A percentile compares a stretch with the other conserved stretches of the same genome.
phyloP scores from a whole-genome alignment of 1,140 invertebrate species.

The Phocides pigmalion region DNA sequence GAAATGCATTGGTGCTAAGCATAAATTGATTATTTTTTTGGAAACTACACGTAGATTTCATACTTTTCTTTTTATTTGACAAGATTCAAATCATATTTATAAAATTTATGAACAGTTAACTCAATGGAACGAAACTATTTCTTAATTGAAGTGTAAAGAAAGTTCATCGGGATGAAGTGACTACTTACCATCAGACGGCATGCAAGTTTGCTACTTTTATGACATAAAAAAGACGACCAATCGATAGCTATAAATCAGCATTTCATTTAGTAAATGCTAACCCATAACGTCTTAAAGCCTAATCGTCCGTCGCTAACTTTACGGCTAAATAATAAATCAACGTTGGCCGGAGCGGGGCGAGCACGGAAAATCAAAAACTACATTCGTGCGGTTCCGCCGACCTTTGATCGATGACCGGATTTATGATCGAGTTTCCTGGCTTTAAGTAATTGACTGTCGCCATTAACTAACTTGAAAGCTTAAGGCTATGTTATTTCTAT shows the following conservation, averaged over 20 bases:
- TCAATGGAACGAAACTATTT: no score
- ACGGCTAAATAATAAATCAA: slow-evolving; percentile 44
- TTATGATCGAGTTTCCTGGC: slow-evolving; percentile 68
- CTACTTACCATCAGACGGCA: no score
- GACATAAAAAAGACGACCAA: slow-evolving; percentile 7
- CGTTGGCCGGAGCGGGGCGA: slow-evolving; percentile 21
- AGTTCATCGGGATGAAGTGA: no score
- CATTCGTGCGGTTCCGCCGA: slow-evolving; percentile 57
- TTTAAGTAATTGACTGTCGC: slow-evolving; percentile 77
- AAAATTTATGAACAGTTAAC: no score
- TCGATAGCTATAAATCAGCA: not conserved
- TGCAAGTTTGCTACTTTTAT: no score
- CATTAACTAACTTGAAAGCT: slow-evolving; percentile 50
- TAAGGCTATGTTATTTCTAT: no score
- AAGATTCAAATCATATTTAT: no score
- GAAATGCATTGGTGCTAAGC: no score
- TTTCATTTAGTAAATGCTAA: not conserved
- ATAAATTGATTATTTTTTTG: no score
- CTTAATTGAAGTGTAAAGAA: no score
- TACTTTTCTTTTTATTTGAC: no score
- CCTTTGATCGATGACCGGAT: slow-evolving; percentile 74
- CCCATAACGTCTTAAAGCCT: slow-evolving; percentile 36
- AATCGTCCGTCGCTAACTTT: slow-evolving; percentile 39
- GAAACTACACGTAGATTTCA: no score
- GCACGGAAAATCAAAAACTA: slow-evolving; percentile 42